Percentiles rank a stretch among this genome's conserved stretches.
Conservation (phyloP, 2,797 vertebrate species). For the Adelosebastes latens region DNA sequence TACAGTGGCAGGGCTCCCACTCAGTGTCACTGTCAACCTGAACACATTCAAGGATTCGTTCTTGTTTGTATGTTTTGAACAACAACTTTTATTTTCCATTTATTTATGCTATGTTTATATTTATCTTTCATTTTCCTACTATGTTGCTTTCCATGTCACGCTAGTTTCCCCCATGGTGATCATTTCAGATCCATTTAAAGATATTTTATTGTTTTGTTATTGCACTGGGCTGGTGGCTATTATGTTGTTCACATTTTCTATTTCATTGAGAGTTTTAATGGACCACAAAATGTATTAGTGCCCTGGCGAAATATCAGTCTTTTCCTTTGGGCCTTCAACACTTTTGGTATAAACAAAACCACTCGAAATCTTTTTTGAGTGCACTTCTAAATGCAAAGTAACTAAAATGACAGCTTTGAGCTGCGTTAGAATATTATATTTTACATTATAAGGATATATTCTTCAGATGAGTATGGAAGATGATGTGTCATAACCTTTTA, state of each 20-base stretch:
- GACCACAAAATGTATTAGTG: slow-evolving; percentile 9
- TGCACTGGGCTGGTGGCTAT: neutral
- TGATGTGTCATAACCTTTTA: neutral
- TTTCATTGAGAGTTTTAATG: slow-evolving; percentile 22
- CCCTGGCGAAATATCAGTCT: neutral
- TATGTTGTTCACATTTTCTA: slow-evolving; percentile 1
- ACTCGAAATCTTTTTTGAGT: neutral
- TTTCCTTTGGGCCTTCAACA: slow-evolving; percentile 2
- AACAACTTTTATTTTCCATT: neutral
- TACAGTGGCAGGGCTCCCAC: neutral
- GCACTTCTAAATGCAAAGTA: neutral
- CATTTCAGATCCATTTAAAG: slow-evolving; percentile 6
- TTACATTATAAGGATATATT: neutral
- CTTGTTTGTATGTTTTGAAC: too few species aligned
- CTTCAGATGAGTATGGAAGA: neutral
- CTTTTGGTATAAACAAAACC: neutral
- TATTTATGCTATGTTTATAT: neutral
- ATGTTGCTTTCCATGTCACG: neutral
- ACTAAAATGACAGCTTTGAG: neutral
- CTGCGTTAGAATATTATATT: neutral
- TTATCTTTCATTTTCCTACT: neutral
- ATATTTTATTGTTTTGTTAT: slow-evolving; percentile 6
- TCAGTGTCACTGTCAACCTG: neutral
- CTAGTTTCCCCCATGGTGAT: neutral
- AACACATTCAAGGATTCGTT: neutral